These are phyloP conservation scores for Enteromius paludinosus DNA, from an alignment of 2,797 vertebrate species.

Conservation along the genomic window DNA sequence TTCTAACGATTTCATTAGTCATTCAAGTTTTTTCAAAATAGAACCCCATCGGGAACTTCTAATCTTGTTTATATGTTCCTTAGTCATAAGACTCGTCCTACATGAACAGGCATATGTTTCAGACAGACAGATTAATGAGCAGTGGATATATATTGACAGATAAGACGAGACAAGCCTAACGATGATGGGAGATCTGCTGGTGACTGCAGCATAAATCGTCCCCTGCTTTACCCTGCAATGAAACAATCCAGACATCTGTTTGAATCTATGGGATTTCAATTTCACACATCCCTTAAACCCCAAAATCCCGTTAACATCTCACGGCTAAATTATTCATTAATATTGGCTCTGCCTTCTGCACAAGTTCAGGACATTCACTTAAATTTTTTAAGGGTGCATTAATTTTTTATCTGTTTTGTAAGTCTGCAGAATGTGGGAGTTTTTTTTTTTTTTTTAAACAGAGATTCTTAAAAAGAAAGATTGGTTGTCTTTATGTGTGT, in stretches of 20 bases:
- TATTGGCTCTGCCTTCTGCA: slow-evolving; percentile 65
- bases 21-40: slow-evolving; percentile 11
- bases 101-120: background rate
- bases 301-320: slow-evolving; percentile 64
- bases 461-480: background rate
- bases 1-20: background rate
- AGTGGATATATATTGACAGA: background rate
- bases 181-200: slow-evolving; percentile 22
- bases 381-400: slow-evolving; percentile 79
- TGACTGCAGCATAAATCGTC: slow-evolving; percentile 16
- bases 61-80: background rate
- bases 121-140: slow-evolving; percentile 22
- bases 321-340: slow-evolving; percentile 74
- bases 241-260: slow-evolving; percentile 31
- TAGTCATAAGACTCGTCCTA: background rate
- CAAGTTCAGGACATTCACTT: slow-evolving; percentile 80
- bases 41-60: background rate
- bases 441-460: slow-evolving; percentile 59
- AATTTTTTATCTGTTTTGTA: slow-evolving; percentile 77
- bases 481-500: background rate
- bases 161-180: background rate
- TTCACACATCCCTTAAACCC: slow-evolving; percentile 53
- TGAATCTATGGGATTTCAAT: slow-evolving; percentile 53
- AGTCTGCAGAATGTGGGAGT: slow-evolving; percentile 72
- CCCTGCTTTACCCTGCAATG: background rate